Evolutionary conservation across 2,888 invertebrate species (phyloP), one percentile per base, ranked within the genome.

Genomic region (Protodeltote pygarga): DNA sequence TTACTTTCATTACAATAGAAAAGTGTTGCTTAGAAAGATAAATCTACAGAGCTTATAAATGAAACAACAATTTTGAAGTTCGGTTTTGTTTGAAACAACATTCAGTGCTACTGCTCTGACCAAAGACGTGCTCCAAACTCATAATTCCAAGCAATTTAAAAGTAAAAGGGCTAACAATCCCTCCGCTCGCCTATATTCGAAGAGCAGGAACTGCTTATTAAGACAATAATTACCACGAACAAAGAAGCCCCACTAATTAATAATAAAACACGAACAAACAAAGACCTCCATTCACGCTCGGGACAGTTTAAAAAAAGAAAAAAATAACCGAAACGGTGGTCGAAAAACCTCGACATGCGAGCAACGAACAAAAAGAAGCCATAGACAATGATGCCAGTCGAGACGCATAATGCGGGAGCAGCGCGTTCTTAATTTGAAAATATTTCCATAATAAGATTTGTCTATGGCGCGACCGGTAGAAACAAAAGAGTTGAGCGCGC

Each of bases 391-490:
- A 89, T 85, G 89, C 85, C 88, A 87, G 89, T 84, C 83, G 89
- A 88, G 88, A 89, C 87, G 88, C 87, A 90, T 87, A 91, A 91
- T 92, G 91, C 91, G 90, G 91, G 91, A 92, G 88, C 89, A 92
- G 87, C 89, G 87, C 82, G 87, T 87, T 89, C 89, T 89, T 89
- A 89, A 91, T 90, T 92, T 89, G 87, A 92, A 91, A 92, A 90
- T 90, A 90, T 91, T 90, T 91, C 89, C 89, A 90, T 90, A 90
- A 91, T 91, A 91, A 90, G 90, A 90, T 92, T 90, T 90, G 90
- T 90, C 91, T 90, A 91, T 90, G 87, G 86, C 80, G 79, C 81
- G 84, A 79, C 83, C 80, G 80, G 79, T 75, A 75, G 79, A 83
- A 83, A 90, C 89, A 90, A 91, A 90, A 90, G 89, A 77, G 71